Evolutionary conservation across 2,113 vertebrate species (phyloP).

Genomic region (Thamnophis sirtalis): DNA sequence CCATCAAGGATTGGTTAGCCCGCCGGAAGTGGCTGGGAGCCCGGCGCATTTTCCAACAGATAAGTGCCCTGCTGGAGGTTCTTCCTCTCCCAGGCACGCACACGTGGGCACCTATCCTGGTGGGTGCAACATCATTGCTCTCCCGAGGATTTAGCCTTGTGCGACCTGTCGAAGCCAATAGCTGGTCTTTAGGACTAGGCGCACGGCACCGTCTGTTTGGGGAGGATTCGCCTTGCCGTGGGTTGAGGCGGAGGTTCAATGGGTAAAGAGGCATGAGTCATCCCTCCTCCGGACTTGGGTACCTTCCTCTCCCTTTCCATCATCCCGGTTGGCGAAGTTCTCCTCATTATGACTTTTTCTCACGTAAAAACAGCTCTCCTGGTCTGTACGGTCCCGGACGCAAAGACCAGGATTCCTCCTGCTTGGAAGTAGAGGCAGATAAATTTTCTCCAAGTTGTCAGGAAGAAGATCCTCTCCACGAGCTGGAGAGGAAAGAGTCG

Average conservation of each 20-base stretch:
- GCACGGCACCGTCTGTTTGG: neutral
- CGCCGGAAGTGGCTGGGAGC: slow-evolving; percentile 13
- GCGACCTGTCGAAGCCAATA: neutral
- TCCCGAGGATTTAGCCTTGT: neutral
- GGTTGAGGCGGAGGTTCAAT: neutral
- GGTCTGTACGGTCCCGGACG: neutral
- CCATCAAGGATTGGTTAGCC: slow-evolving; percentile 21
- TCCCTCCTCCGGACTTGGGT: neutral
- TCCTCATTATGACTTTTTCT: neutral
- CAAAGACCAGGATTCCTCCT: neutral
- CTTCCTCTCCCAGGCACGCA: neutral
- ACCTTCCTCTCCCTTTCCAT: neutral
- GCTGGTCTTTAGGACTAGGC: neutral
- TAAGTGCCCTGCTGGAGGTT: slow-evolving; percentile 22
- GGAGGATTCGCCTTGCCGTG: neutral
- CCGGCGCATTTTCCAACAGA: slow-evolving; percentile 31
- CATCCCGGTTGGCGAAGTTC: neutral
- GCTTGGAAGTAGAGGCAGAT: neutral
- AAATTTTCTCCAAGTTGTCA: neutral
- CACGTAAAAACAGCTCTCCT: neutral
- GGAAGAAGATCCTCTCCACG: neutral
- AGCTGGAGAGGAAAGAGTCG: neutral
- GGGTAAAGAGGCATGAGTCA: neutral
- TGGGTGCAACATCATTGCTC: neutral
- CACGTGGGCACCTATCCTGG: neutral